These are phyloP conservation scores for Tetanocera ferruginea DNA, from an alignment of 2,888 invertebrate species.

Conservation along the genomic window DNA sequence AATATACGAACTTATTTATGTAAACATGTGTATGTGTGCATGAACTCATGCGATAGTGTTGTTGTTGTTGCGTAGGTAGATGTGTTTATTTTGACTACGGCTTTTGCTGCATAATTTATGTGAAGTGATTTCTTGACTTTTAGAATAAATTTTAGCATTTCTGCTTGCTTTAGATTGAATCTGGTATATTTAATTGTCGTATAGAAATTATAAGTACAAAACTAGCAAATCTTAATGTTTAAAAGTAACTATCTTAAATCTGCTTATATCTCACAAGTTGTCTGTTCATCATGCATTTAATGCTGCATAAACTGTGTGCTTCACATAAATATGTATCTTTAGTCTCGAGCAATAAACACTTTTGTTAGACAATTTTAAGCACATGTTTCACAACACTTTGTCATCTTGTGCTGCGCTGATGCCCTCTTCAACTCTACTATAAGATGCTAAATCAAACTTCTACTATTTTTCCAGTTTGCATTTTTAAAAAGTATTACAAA, in stretches of 20 bases:
- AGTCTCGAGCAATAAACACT: not conserved
- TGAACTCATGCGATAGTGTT: not conserved
- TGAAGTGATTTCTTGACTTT: not conserved
- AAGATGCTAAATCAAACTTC: conserved; percentile 12
- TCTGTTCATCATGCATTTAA: too few species aligned
- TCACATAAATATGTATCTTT: not conserved
- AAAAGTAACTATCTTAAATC: too few species aligned
- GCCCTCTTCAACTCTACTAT: not conserved
- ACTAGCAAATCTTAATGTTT: too few species aligned
- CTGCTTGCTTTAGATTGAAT: too few species aligned
- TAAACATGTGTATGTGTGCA: too few species aligned
- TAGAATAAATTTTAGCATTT: not conserved
- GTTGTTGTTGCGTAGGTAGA: not conserved
- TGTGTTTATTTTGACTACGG: not conserved
- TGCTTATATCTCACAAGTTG: not conserved
- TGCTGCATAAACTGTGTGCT: not conserved
- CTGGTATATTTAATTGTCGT: too few species aligned
- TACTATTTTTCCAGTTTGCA: not conserved
- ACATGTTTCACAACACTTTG: conserved; percentile 18
- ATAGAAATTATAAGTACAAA: too few species aligned
- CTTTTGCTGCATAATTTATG: not conserved
- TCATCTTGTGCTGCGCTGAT: not conserved
- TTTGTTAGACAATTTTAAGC: not conserved
- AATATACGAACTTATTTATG: too few species aligned
- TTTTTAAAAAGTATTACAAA: not conserved